phyloP scores from a whole-genome alignment of 2,113 vertebrate species.

The Oenanthe oenanthe region DNA sequence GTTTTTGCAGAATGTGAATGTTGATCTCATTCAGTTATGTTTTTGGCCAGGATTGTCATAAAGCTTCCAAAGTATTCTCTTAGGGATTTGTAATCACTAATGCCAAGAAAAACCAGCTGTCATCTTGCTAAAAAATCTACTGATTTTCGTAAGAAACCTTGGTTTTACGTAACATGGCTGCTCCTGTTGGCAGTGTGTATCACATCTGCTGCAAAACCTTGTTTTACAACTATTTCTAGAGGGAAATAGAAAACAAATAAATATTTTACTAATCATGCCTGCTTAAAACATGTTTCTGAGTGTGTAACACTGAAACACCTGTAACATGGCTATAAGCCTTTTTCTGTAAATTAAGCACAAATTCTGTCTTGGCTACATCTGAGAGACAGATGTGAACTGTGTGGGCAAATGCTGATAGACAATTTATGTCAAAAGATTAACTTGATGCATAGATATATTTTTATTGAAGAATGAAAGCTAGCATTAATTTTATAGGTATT shows the following conservation, averaged over 20 bases:
- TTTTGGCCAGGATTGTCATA: not conserved
- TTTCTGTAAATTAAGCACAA: not conserved
- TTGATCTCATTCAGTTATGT: not conserved
- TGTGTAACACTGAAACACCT: not conserved
- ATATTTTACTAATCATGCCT: not conserved
- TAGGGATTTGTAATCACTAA: not conserved
- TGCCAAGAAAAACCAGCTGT: slow-evolving; percentile 17
- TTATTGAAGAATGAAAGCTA: not conserved
- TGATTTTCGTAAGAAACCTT: not conserved
- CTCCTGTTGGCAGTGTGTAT: not conserved
- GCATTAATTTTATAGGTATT: not conserved
- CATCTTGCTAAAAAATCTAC: slow-evolving; percentile 3
- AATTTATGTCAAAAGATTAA: not conserved
- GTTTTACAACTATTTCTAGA: not conserved
- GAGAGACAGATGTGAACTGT: not conserved
- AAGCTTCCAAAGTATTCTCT: not conserved
- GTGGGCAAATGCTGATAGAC: not conserved
- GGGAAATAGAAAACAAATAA: not conserved
- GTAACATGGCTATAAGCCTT: not conserved
- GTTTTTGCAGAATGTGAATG: not conserved
- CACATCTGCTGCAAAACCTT: not conserved
- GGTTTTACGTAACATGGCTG: not conserved
- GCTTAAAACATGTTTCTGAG: not conserved
- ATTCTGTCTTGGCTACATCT: not conserved
- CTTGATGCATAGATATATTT: not conserved